These are phyloP conservation scores for Neelides sp. DNA, from an alignment of 1,140 invertebrate species.

Conservation along the genomic window DNA sequence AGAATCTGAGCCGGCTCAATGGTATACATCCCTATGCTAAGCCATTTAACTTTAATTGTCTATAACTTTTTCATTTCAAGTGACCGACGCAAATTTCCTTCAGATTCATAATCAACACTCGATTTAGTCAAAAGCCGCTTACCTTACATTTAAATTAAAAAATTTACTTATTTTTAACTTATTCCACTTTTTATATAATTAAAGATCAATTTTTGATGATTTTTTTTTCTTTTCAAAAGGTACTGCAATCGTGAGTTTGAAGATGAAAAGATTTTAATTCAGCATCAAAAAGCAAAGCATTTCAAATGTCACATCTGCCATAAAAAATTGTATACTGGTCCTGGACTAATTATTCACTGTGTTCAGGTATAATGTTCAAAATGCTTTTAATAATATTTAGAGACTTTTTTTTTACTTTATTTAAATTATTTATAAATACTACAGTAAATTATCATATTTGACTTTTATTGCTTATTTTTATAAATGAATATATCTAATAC, in stretches of 20 bases:
- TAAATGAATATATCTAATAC: not conserved
- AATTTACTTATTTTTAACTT: not conserved
- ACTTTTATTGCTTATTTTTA: slow-evolving; percentile 2
- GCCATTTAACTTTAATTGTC: not conserved
- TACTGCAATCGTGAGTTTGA: slow-evolving; percentile 99
- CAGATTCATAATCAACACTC: not conserved
- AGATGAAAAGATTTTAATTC: slow-evolving; percentile 99
- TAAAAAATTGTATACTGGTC: slow-evolving; percentile 97
- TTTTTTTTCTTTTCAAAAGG: slow-evolving; percentile 45
- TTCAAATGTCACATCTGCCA: slow-evolving; percentile 99
- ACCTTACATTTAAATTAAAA: not conserved
- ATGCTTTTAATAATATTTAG: not conserved
- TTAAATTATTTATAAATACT: no score
- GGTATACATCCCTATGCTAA: no score
- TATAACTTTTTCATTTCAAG: no score
- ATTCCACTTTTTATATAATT: not conserved
- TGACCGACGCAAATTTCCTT: no score
- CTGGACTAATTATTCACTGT: slow-evolving; percentile 96
- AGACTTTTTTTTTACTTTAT: no score
- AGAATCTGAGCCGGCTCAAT: no score
- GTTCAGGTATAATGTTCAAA: slow-evolving; percentile 68
- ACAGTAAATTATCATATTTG: not conserved
- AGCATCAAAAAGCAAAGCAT: slow-evolving; percentile 99
- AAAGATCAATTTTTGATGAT: slow-evolving; percentile 3
- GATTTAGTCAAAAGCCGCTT: not conserved